A percentile compares a stretch with the other conserved stretches of the same genome.
Conservation (phyloP, 2,888 invertebrate genomes). For the Plagodis dolabraria region DNA sequence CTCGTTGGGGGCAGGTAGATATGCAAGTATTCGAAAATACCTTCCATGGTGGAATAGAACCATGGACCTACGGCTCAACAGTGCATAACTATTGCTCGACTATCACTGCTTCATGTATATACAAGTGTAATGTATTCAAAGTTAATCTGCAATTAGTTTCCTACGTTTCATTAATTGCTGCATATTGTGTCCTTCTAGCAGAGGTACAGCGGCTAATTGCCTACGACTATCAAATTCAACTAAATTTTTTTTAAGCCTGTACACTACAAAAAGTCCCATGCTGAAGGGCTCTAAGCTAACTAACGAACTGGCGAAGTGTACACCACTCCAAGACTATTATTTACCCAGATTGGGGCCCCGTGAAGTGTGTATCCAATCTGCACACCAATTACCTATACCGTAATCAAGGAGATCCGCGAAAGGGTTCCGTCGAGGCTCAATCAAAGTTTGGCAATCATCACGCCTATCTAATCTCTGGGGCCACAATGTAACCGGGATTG, state of each 20-base stretch:
- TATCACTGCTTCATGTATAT: too few relatives aligned
- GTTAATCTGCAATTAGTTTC: too few relatives aligned
- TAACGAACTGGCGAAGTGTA: constrained; percentile 32
- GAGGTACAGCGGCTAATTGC: too few relatives aligned
- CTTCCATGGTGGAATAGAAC: too few relatives aligned
- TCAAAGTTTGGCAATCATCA: constrained; percentile 82
- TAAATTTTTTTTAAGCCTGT: background rate
- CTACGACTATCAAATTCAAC: constrained; percentile 4
- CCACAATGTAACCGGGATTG: constrained; percentile 75
- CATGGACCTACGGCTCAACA: too few relatives aligned
- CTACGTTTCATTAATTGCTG: too few relatives aligned
- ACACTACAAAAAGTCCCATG: background rate
- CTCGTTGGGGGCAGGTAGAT: too few relatives aligned
- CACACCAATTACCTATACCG: constrained; percentile 68
- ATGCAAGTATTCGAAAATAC: too few relatives aligned
- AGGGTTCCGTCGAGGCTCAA: constrained; percentile 75
- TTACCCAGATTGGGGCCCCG: constrained; percentile 50
- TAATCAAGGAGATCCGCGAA: constrained; percentile 73
- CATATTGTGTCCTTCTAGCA: too few relatives aligned
- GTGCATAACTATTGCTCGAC: too few relatives aligned
- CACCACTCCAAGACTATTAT: constrained; percentile 41
- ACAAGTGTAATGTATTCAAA: too few relatives aligned
- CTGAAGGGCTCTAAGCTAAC: constrained; percentile 25
- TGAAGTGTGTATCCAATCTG: constrained; percentile 58
- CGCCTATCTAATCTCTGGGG: constrained; percentile 76